phyloP scores from a whole-genome alignment of 2,888 invertebrate species.

The Sphaeridia pumilis region DNA sequence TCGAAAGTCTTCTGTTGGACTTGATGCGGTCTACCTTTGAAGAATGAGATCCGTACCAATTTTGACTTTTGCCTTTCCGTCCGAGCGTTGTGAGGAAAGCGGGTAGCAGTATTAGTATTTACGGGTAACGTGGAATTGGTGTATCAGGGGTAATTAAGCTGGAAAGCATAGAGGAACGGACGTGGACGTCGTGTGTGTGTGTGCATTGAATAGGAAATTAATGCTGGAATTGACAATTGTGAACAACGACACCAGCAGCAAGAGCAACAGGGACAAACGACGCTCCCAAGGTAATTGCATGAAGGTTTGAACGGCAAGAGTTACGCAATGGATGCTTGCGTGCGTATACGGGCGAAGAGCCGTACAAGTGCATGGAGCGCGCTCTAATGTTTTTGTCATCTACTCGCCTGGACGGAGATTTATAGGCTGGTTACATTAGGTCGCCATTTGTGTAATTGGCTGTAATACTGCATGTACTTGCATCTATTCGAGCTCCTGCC shows the following conservation, averaged over 20 bases:
- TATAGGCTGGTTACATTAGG: conserved; percentile 17
- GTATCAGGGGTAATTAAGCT: conserved; percentile 1
- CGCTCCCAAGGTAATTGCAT: no score
- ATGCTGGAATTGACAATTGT: no score
- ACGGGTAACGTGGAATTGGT: background rate
- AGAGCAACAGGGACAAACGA: no score
- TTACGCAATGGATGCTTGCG: no score
- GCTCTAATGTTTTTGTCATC: no score
- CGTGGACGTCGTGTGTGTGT: no score
- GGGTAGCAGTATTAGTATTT: background rate
- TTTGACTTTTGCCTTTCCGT: background rate
- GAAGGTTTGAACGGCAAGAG: background rate
- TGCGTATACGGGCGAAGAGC: no score
- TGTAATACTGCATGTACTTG: no score
- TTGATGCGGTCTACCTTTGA: background rate
- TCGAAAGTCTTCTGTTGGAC: no score
- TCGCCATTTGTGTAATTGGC: conserved; percentile 18
- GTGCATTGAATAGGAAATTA: conserved; percentile 4
- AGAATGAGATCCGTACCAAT: background rate
- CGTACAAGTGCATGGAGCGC: no score
- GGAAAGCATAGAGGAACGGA: background rate
- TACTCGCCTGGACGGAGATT: conserved; percentile 10
- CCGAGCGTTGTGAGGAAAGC: background rate
- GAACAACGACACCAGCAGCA: no score
- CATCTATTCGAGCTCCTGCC: no score